phyloP scores from a whole-genome alignment of 2,888 invertebrate genomes.

The Crematogaster levior region DNA sequence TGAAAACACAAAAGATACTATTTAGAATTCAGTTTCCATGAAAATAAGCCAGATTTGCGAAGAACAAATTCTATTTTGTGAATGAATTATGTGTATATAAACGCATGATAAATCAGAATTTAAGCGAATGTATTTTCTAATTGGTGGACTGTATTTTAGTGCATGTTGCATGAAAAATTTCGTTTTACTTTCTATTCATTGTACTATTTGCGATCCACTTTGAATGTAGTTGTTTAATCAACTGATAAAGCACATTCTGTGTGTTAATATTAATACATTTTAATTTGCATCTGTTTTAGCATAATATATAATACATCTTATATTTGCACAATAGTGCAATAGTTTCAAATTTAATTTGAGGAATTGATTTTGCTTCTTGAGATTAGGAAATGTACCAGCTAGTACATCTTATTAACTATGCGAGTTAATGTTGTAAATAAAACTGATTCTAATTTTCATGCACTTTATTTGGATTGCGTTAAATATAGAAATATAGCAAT shows the following conservation, averaged over 20 bases:
- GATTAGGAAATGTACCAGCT: neutral
- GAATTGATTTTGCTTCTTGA: constrained; percentile 1
- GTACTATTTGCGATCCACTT: constrained; percentile 7
- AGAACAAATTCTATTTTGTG: constrained; percentile 11
- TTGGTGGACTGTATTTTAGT: constrained; percentile 22
- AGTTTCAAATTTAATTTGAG: neutral
- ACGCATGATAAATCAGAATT: constrained; percentile 27
- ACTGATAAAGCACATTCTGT: neutral
- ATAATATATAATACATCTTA: too few species aligned
- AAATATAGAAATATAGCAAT: neutral
- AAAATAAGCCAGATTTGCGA: constrained; percentile 82
- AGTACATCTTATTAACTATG: neutral
- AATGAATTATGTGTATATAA: constrained; percentile 11
- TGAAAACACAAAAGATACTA: constrained; percentile 9
- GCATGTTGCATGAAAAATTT: constrained; percentile 49
- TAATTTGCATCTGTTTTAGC: neutral
- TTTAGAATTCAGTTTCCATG: constrained; percentile 77
- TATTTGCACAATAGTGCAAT: neutral
- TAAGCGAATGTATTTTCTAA: neutral
- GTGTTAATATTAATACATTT: constrained; percentile 1
- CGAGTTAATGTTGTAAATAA: neutral
- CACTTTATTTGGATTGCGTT: neutral
- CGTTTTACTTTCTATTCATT: constrained; percentile 15
- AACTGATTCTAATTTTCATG: neutral
- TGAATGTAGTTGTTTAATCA: neutral